Percentiles rank a stretch among this genome's conserved stretches.
These are phyloP conservation scores for Hyperoplus lanceolatus DNA, from an alignment of 2,797 vertebrate genomes.

Conservation along the genomic window DNA sequence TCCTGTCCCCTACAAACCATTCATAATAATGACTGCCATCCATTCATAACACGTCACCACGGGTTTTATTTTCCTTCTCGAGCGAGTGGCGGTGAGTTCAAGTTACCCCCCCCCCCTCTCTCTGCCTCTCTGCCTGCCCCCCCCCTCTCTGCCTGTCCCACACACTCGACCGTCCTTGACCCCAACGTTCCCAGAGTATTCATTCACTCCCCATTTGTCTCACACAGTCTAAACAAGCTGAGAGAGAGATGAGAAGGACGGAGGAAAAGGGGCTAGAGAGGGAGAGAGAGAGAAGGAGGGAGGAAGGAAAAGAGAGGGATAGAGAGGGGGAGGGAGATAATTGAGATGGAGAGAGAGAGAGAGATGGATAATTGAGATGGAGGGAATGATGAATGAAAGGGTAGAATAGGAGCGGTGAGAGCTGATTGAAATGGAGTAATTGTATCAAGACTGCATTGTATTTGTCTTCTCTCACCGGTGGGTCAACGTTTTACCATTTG, in stretches of 20 bases:
- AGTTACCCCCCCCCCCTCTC: slow-evolving; percentile 58
- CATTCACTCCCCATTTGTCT: slow-evolving; percentile 80
- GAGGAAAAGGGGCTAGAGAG: slow-evolving; percentile 16
- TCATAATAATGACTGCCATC: slow-evolving; percentile 70
- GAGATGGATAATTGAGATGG: slow-evolving; percentile 62
- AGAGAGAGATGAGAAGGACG: slow-evolving; percentile 18
- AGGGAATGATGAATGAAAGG: slow-evolving; percentile 70
- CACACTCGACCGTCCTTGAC: slow-evolving; percentile 78
- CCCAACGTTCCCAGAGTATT: slow-evolving; percentile 69
- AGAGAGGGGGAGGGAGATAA: slow-evolving; percentile 31
- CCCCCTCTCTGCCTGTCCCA: slow-evolving; percentile 52
- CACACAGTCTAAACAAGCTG: slow-evolving; percentile 83
- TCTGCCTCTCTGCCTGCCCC: not conserved
- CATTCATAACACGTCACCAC: slow-evolving; percentile 75
- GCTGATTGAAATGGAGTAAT: slow-evolving; percentile 63
- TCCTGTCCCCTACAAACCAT: slow-evolving; percentile 47
- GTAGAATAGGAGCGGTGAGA: slow-evolving; percentile 38
- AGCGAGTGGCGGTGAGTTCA: slow-evolving; percentile 73
- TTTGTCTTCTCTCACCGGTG: slow-evolving; percentile 33
- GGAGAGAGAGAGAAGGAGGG: slow-evolving; percentile 45
- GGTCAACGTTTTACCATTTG: not conserved
- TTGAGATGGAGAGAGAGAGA: slow-evolving; percentile 30
- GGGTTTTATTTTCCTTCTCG: slow-evolving; percentile 72
- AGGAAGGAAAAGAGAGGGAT: slow-evolving; percentile 61
- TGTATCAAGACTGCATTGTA: slow-evolving; percentile 47